Evolutionary conservation across 2,797 vertebrate species (phyloP).

Genomic region (Cercopithecus neglectus): DNA sequence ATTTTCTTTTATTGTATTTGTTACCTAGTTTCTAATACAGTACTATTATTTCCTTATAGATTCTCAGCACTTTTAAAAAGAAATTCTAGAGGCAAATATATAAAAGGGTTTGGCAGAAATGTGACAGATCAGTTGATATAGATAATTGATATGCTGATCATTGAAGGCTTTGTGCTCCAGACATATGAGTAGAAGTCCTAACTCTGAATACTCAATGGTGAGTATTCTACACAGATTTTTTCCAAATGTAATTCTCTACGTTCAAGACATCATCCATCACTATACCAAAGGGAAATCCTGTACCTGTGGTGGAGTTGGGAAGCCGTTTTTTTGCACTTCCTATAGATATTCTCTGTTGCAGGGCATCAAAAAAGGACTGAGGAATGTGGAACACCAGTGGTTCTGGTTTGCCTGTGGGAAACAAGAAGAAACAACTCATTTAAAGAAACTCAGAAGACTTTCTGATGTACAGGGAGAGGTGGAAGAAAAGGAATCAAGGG

Average conservation of each 20-base stretch:
- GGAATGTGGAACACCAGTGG: slow-evolving; percentile 94
- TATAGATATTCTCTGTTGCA: slow-evolving; percentile 93
- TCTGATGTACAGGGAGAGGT: not conserved
- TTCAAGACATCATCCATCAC: not conserved
- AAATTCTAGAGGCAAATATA: slow-evolving; percentile 30
- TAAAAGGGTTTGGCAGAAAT: slow-evolving; percentile 3
- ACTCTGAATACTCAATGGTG: not conserved
- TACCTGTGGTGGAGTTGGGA: slow-evolving; percentile 93
- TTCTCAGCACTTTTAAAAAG: not conserved
- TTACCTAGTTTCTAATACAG: not conserved
- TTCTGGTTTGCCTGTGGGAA: slow-evolving; percentile 89
- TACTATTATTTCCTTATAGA: not conserved
- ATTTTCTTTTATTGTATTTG: not conserved
- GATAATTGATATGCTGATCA: not conserved
- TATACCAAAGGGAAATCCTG: not conserved
- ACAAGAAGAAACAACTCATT: not conserved
- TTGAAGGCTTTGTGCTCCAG: not conserved
- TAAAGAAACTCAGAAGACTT: not conserved
- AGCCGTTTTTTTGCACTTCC: slow-evolving; percentile 93
- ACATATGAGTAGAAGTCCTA: not conserved
- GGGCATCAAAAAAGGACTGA: slow-evolving; percentile 93
- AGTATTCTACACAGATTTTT: not conserved
- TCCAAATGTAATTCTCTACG: not conserved
- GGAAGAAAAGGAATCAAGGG: not conserved
- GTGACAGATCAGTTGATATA: not conserved